Conservation (phyloP, 2,888 invertebrate genomes). For the Coleophora deauratella region DNA sequence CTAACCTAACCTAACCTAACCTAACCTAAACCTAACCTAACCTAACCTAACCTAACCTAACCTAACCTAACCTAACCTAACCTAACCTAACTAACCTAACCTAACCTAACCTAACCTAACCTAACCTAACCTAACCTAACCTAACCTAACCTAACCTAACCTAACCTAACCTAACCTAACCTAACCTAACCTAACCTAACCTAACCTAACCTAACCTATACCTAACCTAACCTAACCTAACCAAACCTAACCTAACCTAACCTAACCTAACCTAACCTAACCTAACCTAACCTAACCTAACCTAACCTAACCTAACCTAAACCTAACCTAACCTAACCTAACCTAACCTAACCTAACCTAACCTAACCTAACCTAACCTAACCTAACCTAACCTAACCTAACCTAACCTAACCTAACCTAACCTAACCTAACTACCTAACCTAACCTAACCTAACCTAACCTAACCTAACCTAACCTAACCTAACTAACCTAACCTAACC, state of each 20-base stretch:
- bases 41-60: conserved; percentile 11
- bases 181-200: conserved; percentile 8
- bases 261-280: conserved; percentile 10
- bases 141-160: conserved; percentile 11
- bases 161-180: conserved; percentile 8
- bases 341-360: conserved; percentile 7
- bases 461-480: conserved; percentile 14
- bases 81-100: conserved; percentile 8
- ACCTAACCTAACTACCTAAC: conserved; percentile 6
- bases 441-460: conserved; percentile 14
- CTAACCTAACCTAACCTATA: no score
- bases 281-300: conserved; percentile 3
- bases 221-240: conserved; percentile 21
- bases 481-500: conserved; percentile 10
- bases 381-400: conserved; percentile 12
- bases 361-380: conserved; percentile 5
- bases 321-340: conserved; percentile 5
- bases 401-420: conserved; percentile 13
- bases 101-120: conserved; percentile 7
- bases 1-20: conserved; percentile 11
- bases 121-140: conserved; percentile 6
- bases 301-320: no score
- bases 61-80: conserved; percentile 9
- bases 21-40: conserved; percentile 11
- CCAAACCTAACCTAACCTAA: conserved; percentile 18